These are phyloP conservation scores for Hemiprocne comata DNA, from an alignment of 2,113 vertebrate genomes.

Conservation along the genomic window DNA sequence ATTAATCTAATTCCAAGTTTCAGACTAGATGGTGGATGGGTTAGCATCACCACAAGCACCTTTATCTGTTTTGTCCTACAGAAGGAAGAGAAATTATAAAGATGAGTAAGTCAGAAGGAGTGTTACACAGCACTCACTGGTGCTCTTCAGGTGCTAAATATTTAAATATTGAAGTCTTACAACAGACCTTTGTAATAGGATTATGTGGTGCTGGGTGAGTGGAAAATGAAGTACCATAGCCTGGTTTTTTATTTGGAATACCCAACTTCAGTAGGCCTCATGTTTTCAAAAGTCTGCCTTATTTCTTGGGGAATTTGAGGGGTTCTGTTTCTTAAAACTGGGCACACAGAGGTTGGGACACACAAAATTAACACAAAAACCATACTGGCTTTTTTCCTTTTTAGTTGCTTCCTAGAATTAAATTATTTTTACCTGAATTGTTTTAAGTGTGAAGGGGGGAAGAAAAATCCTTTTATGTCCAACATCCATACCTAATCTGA, in stretches of 20 bases:
- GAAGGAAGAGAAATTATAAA: not conserved
- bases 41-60: not conserved
- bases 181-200: not conserved
- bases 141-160: not conserved
- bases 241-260: not conserved
- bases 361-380: not conserved
- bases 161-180: not conserved
- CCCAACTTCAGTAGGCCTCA: not conserved
- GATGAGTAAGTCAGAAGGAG: not conserved
- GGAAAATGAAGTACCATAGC: not conserved
- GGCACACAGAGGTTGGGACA: not conserved
- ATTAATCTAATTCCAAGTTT: constrained; percentile 1
- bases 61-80: not conserved
- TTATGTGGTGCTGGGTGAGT: not conserved
- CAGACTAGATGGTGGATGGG: not conserved
- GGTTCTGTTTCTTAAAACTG: not conserved
- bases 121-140: not conserved
- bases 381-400: not conserved
- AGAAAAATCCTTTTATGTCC: not conserved
- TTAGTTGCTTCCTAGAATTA: not conserved
- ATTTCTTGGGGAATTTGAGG: not conserved
- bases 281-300: not conserved
- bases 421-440: not conserved
- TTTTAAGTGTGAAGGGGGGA: not conserved
- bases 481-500: not conserved